A percentile compares a stretch with the other conserved stretches of the same genome.
phyloP scores from a whole-genome alignment of 1,140 invertebrate genomes.

The Zaprionus ornatus region DNA sequence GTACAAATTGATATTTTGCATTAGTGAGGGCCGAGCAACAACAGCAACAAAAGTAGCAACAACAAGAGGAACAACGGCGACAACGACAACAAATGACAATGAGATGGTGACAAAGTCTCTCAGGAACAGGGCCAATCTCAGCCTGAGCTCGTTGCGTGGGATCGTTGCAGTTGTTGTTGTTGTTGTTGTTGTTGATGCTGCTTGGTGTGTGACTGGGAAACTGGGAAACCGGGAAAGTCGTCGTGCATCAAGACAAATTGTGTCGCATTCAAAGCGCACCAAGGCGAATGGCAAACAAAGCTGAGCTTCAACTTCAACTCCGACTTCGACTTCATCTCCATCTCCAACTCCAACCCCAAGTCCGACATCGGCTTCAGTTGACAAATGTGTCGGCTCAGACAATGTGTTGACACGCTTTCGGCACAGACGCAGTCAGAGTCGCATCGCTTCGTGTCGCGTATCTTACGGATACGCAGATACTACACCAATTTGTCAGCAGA shows the following conservation, averaged over 20 bases:
- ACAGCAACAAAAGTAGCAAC: conserved; percentile 15
- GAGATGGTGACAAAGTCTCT: conserved; percentile 59
- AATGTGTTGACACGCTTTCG: conserved; percentile 77
- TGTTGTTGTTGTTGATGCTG: conserved; percentile 10
- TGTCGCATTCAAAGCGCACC: conserved; percentile 41
- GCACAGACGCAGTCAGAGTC: conserved; percentile 7
- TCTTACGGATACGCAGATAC: conserved; percentile 54
- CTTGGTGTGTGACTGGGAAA: conserved; percentile 14
- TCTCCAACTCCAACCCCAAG: conserved; percentile 7
- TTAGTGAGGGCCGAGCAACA: conserved; percentile 38
- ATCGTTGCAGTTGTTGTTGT: conserved; percentile 34
- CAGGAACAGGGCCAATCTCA: conserved; percentile 17
- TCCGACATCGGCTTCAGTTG: conserved; percentile 32
- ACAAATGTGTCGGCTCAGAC: conserved; percentile 72
- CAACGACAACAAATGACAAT: conserved; percentile 47
- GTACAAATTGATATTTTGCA: conserved; percentile 74
- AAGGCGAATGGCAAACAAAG: conserved; percentile 52
- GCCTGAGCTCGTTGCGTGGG: conserved; percentile 55
- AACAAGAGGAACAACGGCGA: background rate
- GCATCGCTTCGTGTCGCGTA: conserved; percentile 21
- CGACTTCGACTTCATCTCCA: background rate
- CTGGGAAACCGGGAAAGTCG: conserved; percentile 41
- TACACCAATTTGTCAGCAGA: conserved; percentile 64
- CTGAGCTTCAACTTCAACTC: conserved; percentile 29
- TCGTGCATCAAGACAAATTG: conserved; percentile 74